Evolutionary conservation across 37 sponge, comb jelly and placozoan genomes (phyloP).

Genomic region (Crambe crambe): DNA sequence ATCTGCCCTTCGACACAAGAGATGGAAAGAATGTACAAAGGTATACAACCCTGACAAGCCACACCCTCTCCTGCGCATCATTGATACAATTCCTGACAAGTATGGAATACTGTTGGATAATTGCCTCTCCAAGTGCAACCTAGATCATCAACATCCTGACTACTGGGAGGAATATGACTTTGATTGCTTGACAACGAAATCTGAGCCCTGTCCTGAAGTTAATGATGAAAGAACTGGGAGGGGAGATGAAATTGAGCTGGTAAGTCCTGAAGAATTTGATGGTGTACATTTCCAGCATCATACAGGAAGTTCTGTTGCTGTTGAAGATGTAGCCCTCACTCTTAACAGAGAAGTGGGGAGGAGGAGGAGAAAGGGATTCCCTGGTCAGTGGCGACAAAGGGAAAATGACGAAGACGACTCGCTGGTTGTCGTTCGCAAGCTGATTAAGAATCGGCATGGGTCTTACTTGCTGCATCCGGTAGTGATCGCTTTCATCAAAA

Average conservation of each 20-base stretch:
- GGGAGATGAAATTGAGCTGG: not conserved
- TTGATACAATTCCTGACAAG: slow-evolving; percentile 66
- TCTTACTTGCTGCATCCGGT: slow-evolving; percentile 65
- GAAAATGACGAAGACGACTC: not conserved
- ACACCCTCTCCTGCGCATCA: slow-evolving; percentile 63
- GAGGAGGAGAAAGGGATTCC: not conserved
- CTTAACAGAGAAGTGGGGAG: too few relatives aligned
- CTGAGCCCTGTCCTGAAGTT: not conserved
- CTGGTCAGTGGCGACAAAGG: not conserved
- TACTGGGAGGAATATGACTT: slow-evolving; percentile 83
- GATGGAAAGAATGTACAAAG: slow-evolving; percentile 78
- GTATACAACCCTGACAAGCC: slow-evolving; percentile 27
- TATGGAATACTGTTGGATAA: slow-evolving; percentile 65
- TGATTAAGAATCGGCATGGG: slow-evolving; percentile 49
- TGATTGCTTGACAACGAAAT: slow-evolving; percentile 52
- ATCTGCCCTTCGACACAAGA: slow-evolving; percentile 38
- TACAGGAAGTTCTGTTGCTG: not conserved
- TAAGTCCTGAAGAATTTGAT: not conserved
- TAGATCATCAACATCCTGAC: slow-evolving; percentile 26
- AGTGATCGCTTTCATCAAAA: slow-evolving; percentile 46
- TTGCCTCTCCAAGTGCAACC: slow-evolving; percentile 11
- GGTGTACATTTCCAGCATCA: not conserved
- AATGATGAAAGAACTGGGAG: not conserved
- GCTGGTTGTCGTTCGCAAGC: slow-evolving; percentile 33
- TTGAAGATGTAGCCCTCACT: not conserved